A percentile compares a stretch with the other conserved stretches of the same genome.
Evolutionary conservation across 2,113 vertebrate species (phyloP).

Genomic region (Misgurnus anguillicaudatus): DNA sequence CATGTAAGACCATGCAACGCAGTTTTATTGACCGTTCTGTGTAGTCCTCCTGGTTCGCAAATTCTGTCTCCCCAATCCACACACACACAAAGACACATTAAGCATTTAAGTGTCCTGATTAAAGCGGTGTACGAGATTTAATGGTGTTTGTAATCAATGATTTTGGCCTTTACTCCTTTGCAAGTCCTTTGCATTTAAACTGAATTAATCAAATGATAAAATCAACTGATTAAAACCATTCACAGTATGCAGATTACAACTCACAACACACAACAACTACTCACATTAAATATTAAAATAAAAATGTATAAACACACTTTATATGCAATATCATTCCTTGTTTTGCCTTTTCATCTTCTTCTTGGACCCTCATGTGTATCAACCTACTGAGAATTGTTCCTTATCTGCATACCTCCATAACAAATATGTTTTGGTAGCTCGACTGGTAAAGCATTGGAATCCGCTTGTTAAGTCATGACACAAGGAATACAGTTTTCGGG

Average conservation of each 20-base stretch:
- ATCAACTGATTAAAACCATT: conserved; percentile 23
- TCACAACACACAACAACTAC: background rate
- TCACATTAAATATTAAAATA: background rate
- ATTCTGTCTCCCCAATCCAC: background rate
- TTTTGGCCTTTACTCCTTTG: conserved; percentile 2
- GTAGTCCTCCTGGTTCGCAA: background rate
- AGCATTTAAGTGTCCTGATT: conserved; percentile 26
- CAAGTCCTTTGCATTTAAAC: background rate
- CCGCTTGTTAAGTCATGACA: no score
- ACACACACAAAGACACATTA: conserved; percentile 1
- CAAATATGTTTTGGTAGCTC: no score
- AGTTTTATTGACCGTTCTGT: background rate
- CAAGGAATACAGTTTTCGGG: no score
- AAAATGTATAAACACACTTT: background rate
- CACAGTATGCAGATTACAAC: conserved; percentile 9
- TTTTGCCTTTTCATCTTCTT: conserved; percentile 2
- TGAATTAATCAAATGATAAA: background rate
- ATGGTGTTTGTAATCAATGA: conserved; percentile 28
- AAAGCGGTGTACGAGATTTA: conserved; percentile 23
- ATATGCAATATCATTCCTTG: background rate
- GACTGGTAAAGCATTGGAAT: no score
- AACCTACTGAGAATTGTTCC: background rate
- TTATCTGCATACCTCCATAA: background rate
- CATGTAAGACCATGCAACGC: background rate
- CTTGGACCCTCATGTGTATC: background rate